Evolutionary conservation across 2,888 invertebrate genomes (phyloP), one percentile per base, ranked within the genome.

Genomic region (Blastobasis adustella): DNA sequence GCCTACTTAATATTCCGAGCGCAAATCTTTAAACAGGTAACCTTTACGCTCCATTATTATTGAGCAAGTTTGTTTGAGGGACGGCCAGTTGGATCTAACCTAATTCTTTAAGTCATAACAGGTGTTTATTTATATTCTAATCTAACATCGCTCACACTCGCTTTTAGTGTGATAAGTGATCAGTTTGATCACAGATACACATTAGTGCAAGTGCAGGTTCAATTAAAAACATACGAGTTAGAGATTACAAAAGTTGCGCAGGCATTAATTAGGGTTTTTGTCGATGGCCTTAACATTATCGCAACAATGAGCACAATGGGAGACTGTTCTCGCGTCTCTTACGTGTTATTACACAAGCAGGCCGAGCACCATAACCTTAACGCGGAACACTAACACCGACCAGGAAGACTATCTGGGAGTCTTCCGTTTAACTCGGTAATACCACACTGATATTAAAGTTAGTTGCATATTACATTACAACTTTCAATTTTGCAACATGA

Each of bases 271-370:
- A 60, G 45, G n/a, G 50, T 51, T 78, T 78, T 80, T 72, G 62
- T 68, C 55, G 65, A 66, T 73, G 82, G 78, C 83, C 85, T 83
- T 82, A 83, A 81, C 83, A 83, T 82, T 81, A 82, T 69, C 71
- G 69, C 63, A 77, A 84, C 84, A 85, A 85, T 84, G 69, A 72
- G 67, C 62, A 82, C 84, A 82, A 83, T 80, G 61, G 75, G 61
- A 67, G 55, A 51, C 55, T 61, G 69, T 85, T 86, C 84, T 79
- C 86, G 85, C 82, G 80, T 72, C 76, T 80, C 77, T 86, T 85
- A 83, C 78, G 73, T 71, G 67, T 73, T 73, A 70, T 86, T 85
- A 84, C 78, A 82, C 81, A 84, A 84, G 76, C 79, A 72, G 70
- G 69, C 72, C 70, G 69, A 63, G 67, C 72, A 78, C 71, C 64